Conservation (phyloP, 2,113 vertebrate genomes). For the Passerina amoena region DNA sequence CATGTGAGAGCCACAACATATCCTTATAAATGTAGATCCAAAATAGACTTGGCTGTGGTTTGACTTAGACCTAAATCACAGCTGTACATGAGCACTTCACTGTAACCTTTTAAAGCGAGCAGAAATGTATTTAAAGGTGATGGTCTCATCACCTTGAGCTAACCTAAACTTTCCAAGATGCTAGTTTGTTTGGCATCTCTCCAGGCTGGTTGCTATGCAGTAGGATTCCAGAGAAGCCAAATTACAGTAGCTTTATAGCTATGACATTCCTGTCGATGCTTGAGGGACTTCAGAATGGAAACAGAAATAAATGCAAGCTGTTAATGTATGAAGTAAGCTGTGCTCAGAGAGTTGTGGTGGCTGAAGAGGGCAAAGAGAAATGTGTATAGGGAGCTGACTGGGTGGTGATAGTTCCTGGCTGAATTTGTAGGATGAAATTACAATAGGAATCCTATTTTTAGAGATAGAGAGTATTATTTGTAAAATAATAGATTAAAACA, state of each 20-base stretch:
- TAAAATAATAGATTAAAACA: background rate
- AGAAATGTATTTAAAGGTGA: background rate
- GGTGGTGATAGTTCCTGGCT: background rate
- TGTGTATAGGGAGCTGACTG: background rate
- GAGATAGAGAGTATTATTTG: background rate
- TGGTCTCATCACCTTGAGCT: background rate
- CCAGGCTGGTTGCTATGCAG: background rate
- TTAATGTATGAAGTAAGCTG: background rate
- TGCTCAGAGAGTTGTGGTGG: background rate
- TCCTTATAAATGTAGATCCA: background rate
- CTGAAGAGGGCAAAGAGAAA: background rate
- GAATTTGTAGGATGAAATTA: background rate
- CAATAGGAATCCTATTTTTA: background rate
- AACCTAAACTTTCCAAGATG: background rate
- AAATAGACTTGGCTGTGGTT: background rate
- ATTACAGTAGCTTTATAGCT: background rate
- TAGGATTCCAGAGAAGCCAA: background rate
- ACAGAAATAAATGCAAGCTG: background rate
- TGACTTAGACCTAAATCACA: background rate
- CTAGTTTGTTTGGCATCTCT: background rate
- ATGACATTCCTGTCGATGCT: background rate
- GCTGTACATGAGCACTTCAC: background rate
- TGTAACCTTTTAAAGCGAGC: background rate
- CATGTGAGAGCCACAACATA: background rate
- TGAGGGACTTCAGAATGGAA: constrained; percentile 20